phyloP scores from a whole-genome alignment of 2,113 vertebrate genomes.

The Aldabrachelys gigantea region DNA sequence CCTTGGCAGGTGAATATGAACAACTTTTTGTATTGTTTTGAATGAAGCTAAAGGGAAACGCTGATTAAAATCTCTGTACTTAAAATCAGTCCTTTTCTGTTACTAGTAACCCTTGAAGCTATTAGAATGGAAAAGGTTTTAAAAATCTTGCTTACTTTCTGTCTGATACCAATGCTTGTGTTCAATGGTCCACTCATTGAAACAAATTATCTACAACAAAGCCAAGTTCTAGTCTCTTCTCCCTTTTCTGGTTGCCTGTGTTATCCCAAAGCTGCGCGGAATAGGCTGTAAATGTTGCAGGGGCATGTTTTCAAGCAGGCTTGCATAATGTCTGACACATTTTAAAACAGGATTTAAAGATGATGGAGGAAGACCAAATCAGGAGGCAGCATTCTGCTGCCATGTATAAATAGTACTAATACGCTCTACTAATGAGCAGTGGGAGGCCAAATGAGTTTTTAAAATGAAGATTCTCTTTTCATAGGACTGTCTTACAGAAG shows the following conservation, averaged over 20 bases:
- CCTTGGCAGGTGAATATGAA: background rate
- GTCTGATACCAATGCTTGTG: background rate
- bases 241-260: background rate
- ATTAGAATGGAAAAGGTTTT: background rate
- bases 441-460: background rate
- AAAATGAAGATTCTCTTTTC: conserved; percentile 49
- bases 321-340: background rate
- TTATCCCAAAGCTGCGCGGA: background rate
- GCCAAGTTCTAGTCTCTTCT: background rate
- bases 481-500: conserved; percentile 27
- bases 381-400: background rate
- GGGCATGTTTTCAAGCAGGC: background rate
- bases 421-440: conserved; percentile 35
- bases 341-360: background rate
- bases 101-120: background rate
- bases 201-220: too few species aligned
- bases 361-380: background rate
- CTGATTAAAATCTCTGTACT: background rate
- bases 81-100: background rate
- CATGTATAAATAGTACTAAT: conserved; percentile 10
- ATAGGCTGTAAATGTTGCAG: background rate
- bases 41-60: background rate
- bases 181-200: background rate
- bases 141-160: background rate
- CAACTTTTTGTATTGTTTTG: background rate